A percentile compares a stretch with the other conserved stretches of the same genome.
phyloP scores from a whole-genome alignment of 2,797 vertebrate species.

The Enteromius thamalakanensis region DNA sequence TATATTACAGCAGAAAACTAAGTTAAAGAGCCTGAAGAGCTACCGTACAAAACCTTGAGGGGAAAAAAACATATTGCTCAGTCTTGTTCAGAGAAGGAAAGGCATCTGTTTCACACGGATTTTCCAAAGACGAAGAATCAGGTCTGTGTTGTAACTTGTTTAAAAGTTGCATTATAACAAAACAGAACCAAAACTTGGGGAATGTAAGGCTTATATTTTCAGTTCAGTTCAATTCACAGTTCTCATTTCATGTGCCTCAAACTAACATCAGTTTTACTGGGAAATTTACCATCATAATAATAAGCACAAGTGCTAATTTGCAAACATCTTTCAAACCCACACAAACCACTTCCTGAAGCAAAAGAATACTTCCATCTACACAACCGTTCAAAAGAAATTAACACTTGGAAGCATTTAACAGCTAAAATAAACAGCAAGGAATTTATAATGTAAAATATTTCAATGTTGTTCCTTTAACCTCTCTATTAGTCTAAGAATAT shows the following conservation, averaged over 20 bases:
- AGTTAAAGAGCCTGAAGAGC: neutral
- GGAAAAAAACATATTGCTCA: neutral
- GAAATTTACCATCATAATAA: neutral
- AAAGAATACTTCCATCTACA: neutral
- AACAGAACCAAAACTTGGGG: neutral
- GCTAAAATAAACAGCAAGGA: too few species aligned
- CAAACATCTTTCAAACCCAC: neutral
- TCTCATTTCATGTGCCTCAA: neutral
- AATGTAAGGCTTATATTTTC: neutral
- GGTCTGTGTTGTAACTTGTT: neutral
- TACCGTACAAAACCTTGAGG: neutral
- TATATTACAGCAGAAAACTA: neutral
- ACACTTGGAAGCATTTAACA: neutral
- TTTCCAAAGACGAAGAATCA: neutral
- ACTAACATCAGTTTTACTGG: neutral
- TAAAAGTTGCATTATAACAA: neutral
- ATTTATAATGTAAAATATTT: neutral
- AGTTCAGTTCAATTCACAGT: too few species aligned
- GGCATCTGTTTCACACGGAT: neutral
- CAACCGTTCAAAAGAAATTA: neutral
- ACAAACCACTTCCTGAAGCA: slow-evolving; percentile 26
- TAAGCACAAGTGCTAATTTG: neutral
- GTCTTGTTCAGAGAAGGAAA: neutral
- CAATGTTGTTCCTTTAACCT: neutral
- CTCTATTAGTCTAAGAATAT: neutral